Base-by-base conservation (phyloP, 2,113 vertebrate genomes). In the Oreocharis arfaki region DNA sequence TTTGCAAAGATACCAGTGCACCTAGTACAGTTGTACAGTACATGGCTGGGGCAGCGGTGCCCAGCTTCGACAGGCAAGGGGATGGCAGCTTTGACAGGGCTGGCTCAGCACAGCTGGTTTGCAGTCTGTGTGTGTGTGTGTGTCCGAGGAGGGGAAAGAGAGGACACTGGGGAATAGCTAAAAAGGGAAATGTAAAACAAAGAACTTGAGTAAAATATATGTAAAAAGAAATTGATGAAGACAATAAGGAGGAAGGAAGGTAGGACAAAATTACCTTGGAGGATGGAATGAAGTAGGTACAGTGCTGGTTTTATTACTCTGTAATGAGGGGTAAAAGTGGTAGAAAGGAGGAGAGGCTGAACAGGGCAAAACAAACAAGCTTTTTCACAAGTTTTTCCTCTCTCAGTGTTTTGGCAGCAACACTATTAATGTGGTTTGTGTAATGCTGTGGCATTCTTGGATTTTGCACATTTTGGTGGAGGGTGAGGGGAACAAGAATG, bases 161-260 rank as follows among this genome's bases (percentile, higher is more conserved):
- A 75, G 52, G 50, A 67, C 82, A 44, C 9, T 0, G 1, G 79
- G 82, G 70, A 94, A 78, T 75, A 87, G 68, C 80, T 87, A 77
- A 89, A 95, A 95, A 60, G 63, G 85, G 85, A 95, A 95, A 78
- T 23, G 22, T 33, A 13, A 89, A 94, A 94, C 85, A 93, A 94
- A 95, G 88, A 90, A 59, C 71, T 49, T 32, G 10, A 90, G 80
- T 93, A 64, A 89, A 92, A 86, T 15, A 53, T 10, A 13, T 32
- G 26, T 35, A 30, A 68, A 82, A 92, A 88, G 59, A 94, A 88
- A 77, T 41, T 76, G 41, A 33, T 90, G 17, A 67, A 86, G 47
- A 88, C 79, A 93, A 77, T 90, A 55, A 93, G n/a, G 61, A 68
- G 65, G 87, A 96, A 95, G 70, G 70, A 91, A 90, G 69, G 59